phyloP scores from a whole-genome alignment of 2,797 vertebrate genomes.

The Tachyglossus aculeatus region DNA sequence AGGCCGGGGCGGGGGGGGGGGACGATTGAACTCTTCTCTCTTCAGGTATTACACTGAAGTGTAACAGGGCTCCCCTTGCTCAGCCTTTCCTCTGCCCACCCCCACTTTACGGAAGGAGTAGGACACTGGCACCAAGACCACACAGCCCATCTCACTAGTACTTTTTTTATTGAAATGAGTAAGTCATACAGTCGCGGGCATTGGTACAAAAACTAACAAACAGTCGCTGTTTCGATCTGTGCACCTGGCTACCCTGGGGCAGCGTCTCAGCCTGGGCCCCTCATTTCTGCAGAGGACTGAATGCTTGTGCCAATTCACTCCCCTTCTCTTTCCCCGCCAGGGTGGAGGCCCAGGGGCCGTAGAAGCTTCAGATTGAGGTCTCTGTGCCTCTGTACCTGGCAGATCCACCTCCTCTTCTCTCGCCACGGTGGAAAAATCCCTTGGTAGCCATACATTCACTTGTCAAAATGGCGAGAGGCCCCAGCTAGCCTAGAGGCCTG shows the following conservation, averaged over 20 bases:
- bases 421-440: neutral
- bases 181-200: slow-evolving; percentile 55
- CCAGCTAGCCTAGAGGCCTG: neutral
- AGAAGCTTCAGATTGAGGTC: too few relatives aligned
- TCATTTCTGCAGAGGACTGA: too few relatives aligned
- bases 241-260: slow-evolving; percentile 22
- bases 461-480: neutral
- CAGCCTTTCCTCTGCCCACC: too few relatives aligned
- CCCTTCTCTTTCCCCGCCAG: neutral
- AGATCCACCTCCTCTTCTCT: too few relatives aligned
- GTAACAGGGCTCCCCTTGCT: too few relatives aligned
- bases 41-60: too few relatives aligned
- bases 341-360: neutral
- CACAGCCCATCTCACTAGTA: slow-evolving; percentile 50
- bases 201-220: slow-evolving; percentile 64
- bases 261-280: neutral
- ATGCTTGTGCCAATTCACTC: neutral
- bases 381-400: too few relatives aligned
- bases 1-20: too few relatives aligned
- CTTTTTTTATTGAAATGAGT: slow-evolving; percentile 62
- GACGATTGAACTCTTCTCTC: too few relatives aligned
- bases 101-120: too few relatives aligned
- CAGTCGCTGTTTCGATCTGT: slow-evolving; percentile 29
- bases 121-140: neutral
- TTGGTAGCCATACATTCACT: neutral